Evolutionary conservation across 1,140 invertebrate species (phyloP), one percentile per base, ranked within the genome.

Genomic region (Tetramorium alpestre): DNA sequence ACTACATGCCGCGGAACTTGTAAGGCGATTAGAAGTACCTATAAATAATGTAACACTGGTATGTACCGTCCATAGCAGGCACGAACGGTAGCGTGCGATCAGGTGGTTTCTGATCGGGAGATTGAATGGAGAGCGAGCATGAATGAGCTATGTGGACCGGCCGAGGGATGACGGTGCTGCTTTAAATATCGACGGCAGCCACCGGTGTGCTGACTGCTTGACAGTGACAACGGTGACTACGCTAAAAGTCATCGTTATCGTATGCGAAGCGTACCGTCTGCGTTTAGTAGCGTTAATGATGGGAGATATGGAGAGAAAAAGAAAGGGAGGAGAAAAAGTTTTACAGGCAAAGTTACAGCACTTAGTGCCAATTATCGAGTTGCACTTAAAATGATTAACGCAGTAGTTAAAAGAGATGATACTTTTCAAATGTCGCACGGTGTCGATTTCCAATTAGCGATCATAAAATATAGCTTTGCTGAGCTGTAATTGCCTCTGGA

Each of bases 141-240:
- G 89, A 92, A 92, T 92, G 91, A 89, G 88, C 86, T 87, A 88
- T 88, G 87, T 86, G 90, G 60, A 91, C 54, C 78, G 60, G 76
- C 75, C 56, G 82, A 80, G 86, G 86, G 85, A 92, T 92, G 91
- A 91, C 91, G 87, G 87, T 91, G 89, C 91, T 86, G 88, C 89
- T 91, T 92, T 89, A 91, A 92, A 91, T 89, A 91, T 91, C 77
- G 80, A 89, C 90, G 84, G 47, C 54, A 54, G 54, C 49, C 75
- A 69, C 44, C 65, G 81, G 70, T 67, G 54, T 62, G 77, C 70
- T 56, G 56, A 81, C 60, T 80, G 58, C 28, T 65, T 64, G 65
- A 67, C 73, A 88, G 67, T 87, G 84, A 92, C 85, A 89, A 87
- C 87, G 76, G 78, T 89, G 88, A 92, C 77, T 87, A 28, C 72